Evolutionary conservation across 2,888 invertebrate species (phyloP).

Genomic region (Ditula angustiorana): DNA sequence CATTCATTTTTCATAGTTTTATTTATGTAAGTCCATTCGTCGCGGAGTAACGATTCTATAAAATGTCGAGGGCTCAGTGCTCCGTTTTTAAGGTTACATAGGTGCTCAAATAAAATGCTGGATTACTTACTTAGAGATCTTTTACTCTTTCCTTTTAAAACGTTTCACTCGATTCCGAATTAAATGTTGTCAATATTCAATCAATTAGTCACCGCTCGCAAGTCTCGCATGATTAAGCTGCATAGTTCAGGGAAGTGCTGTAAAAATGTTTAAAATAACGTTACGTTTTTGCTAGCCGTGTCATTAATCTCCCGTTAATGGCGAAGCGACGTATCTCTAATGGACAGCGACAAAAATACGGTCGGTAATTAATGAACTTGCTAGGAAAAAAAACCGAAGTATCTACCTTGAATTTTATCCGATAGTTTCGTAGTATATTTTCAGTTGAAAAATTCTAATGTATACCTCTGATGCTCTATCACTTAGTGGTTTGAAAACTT

Average conservation of each 20-base stretch:
- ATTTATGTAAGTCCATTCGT: conserved; percentile 73
- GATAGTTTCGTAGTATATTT: conserved; percentile 26
- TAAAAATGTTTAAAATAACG: conserved; percentile 52
- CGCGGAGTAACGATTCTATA: conserved; percentile 60
- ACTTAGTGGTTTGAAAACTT: conserved; percentile 5
- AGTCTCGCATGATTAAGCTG: conserved; percentile 7
- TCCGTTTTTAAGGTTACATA: conserved; percentile 40
- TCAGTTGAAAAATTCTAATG: conserved; percentile 4
- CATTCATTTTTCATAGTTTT: conserved; percentile 77
- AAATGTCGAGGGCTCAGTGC: conserved; percentile 52
- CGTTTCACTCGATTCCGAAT: too few species aligned
- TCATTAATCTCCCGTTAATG: conserved; percentile 75
- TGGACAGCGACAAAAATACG: conserved; percentile 78
- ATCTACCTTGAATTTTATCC: conserved; percentile 41
- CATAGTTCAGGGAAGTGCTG: conserved; percentile 29
- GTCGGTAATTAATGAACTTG: conserved; percentile 71
- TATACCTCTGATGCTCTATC: not conserved
- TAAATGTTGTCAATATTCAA: not conserved
- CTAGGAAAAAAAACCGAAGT: conserved; percentile 51
- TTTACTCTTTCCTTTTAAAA: not conserved
- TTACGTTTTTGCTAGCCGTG: conserved; percentile 53
- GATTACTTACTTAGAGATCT: not conserved
- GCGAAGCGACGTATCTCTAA: conserved; percentile 72
- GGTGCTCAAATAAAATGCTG: not conserved
- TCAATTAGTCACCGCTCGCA: not conserved